Base-by-base conservation (phyloP, 2,888 invertebrate genomes). In the Mesopsocus fuscifrons region DNA sequence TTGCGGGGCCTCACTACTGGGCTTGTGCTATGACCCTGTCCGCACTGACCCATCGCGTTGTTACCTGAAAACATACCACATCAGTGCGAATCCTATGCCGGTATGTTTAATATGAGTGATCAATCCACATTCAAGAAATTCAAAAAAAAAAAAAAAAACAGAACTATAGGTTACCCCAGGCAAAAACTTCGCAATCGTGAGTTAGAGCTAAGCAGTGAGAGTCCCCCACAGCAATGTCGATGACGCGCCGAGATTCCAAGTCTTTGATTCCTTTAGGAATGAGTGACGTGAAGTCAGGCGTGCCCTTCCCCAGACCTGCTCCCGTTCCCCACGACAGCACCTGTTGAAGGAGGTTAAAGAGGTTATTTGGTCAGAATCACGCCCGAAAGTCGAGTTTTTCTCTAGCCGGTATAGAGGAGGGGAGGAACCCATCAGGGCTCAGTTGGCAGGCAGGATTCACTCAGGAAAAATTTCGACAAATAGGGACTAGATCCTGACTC, bases 31-130 rank as follows among this genome's bases (percentile, higher is more conserved):
- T 72, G 71, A 2, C 73, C 72, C 50, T 68, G 68, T 0, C 74
- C 74, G 56, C 73, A 74, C 54, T 74, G 72, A 2, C 74, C 74
- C 68, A 71, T 70, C 1, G 68, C 66, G 54, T 74, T 74, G 49
- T 67, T 68, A n/a, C 74, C 67, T 38, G 5, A 38, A 38, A n/a
- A n/a, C n/a, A n/a, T n/a, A n/a, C n/a, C n/a, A n/a, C n/a, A n/a
- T n/a, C n/a, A n/a, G n/a, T n/a, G n/a, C n/a, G n/a, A n/a, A n/a
- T n/a, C n/a, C n/a, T n/a, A n/a, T n/a, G n/a, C n/a, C n/a, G n/a
- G n/a, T n/a, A n/a, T n/a, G n/a, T n/a, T n/a, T n/a, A n/a, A n/a
- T n/a, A n/a, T n/a, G n/a, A n/a, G n/a, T n/a, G n/a, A n/a, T n/a
- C n/a, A n/a, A n/a, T n/a, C n/a, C n/a, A n/a, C n/a, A n/a, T n/a